Base-by-base conservation (phyloP, 2,888 invertebrate genomes). In the Latrodectus hesperus region DNA sequence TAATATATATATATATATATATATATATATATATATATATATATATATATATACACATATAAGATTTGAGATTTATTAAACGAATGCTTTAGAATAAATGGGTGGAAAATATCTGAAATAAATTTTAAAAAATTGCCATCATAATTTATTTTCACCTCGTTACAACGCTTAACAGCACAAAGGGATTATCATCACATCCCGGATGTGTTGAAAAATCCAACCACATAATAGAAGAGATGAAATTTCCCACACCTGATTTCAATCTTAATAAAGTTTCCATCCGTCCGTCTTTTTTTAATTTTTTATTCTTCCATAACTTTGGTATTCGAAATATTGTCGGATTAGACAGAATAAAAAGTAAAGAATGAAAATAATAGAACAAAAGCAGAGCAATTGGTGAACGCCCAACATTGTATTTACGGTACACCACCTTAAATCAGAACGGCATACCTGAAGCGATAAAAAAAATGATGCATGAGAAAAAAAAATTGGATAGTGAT, bases 371-470 rank as follows among this genome's bases (percentile, higher is more conserved):
- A 60, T 10, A 11, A 16, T 60, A 60, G 60, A 60, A 60, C 60
- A 60, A 60, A 60, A 16, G 12, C 38, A 38, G n/a, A 16, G 10
- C 60, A 60, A 60, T 60, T 14, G 60, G 60, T 60, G 14, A 11
- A 60, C 60, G 60, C 60, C 60, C 60, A 60, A 60, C 60, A 60
- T 60, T 60, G 60, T 60, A n/a, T 60, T 60, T 60, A 60, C 60
- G 60, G 60, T 60, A 60, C 60, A 60, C 60, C 60, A 60, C 60
- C 60, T 60, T n/a, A 38, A 38, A 38, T 38, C 38, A 38, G 38
- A 38, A 38, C 38, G 6, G 12, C 60, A 60, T 60, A 16, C 60
- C 60, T 60, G 14, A 60, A 60, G n/a, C 60, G 12, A 60, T 60
- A 60, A 60, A 60, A 60, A 60, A 60, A 38, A 38, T 6, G 38